These are phyloP conservation scores for Orbicella faveolata DNA, from an alignment of 64 coral and sea anemone genomes.

Conservation along the genomic window DNA sequence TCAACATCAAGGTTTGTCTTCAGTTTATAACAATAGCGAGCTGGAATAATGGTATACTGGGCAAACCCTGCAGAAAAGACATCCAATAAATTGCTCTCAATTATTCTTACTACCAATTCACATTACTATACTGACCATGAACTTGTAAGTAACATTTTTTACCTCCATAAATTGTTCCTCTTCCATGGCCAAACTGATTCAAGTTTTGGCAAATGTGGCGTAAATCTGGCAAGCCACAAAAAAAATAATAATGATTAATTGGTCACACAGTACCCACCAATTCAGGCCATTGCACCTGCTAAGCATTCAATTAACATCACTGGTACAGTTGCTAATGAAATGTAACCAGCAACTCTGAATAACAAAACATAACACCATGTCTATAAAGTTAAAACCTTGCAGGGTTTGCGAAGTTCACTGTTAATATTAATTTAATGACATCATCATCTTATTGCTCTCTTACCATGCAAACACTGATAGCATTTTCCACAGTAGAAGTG, in stretches of 20 bases:
- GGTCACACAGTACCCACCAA: not conserved
- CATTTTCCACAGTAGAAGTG: constrained; percentile 79
- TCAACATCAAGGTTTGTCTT: constrained; percentile 63
- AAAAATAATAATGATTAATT: not conserved
- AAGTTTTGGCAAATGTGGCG: constrained; percentile 67
- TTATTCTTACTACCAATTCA: not conserved
- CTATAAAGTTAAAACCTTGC: no score
- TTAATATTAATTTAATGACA: no score
- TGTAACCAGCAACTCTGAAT: no score
- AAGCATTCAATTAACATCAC: no score
- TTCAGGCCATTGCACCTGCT: not conserved
- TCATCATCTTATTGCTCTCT: not conserved
- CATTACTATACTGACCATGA: no score
- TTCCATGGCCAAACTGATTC: constrained; percentile 75
- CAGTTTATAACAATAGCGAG: constrained; percentile 44
- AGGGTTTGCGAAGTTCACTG: no score
- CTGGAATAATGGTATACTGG: constrained; percentile 72
- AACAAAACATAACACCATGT: no score
- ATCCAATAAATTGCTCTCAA: not conserved
- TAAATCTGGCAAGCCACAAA: constrained; percentile 25
- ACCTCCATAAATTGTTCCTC: constrained; percentile 79
- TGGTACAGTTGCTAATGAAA: not conserved
- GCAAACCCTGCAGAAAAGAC: constrained; percentile 38
- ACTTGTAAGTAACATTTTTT: not conserved
- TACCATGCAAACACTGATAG: constrained; percentile 78